Base-by-base conservation (phyloP, 2,888 invertebrate species). In the Eristalis arbustorum region DNA sequence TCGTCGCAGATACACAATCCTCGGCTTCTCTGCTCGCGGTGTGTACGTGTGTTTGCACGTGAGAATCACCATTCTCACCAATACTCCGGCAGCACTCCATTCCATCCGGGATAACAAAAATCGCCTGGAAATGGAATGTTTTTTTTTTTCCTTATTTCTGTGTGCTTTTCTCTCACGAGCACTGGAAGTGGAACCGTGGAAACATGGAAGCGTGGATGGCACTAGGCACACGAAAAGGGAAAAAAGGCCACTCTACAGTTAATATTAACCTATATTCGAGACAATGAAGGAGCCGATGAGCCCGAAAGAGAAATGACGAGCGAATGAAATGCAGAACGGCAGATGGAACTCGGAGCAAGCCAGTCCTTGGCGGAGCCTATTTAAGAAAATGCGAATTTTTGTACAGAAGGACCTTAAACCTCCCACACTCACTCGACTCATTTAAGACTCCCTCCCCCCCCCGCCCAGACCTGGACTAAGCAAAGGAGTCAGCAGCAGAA, bases 81-180 rank as follows among this genome's bases (percentile, higher is more conserved):
- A 18, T 40, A 80, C 37, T 63, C 66, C 62, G 14, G 22, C 37
- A 56, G 69, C 25, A 69, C 57, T 79, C 62, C 75, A 63, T 87
- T 87, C 87, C 87, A 87, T 87, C 87, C 83, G 87, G 87, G 87
- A 87, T 87, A 87, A 79, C 87, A 79, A 83, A 75, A 79, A 72
- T 78, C 49, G 59, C 63, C 83, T 87, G 85, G 85, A 85, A 85
- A 13, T 31, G 6, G 59, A 37, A 34, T 49, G 25, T 69, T 42
- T 63, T 56, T 74, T 67, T 61, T 64, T 34, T 69, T 37, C n/a
- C n/a, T n/a, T n/a, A n/a, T n/a, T 66, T 31, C 10, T 42, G 25
- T 31, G 37, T 31, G 1, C 37, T 40, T 42, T 69, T 59, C 59
- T 34, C 57, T 28, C 49, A 49, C 49, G 49, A 49, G 18, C 28